Base-by-base conservation (phyloP, 2,888 invertebrate genomes). In the Pyralis farinalis region DNA sequence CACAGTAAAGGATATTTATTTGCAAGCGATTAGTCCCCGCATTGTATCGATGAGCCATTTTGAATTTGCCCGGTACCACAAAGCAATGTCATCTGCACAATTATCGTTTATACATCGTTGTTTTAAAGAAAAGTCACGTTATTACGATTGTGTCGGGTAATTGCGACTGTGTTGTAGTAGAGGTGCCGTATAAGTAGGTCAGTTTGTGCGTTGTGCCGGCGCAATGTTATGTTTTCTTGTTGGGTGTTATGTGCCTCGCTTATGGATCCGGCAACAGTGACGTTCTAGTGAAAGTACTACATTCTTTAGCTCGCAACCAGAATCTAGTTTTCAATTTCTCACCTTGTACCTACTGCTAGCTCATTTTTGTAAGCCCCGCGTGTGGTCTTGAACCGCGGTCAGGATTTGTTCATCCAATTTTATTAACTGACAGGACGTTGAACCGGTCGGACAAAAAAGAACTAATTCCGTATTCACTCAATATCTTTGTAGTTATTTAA, bases 201-300 rank as follows among this genome's bases (percentile, higher is more conserved):
- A 55, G 44, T 42, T 46, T 43, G 45, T 43, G 47, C 37, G 47
- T 16, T 16, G 16, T 16, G 16, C 44, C 42, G 49, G 41, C 50
- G 49, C 49, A 47, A 47, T 52, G 47, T 51, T 52, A 55, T 54
- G 54, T 51, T 53, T 49, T 53, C 38, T 44, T 53, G 50, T 51
- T 49, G 43, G 44, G 43, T 53, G 43, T 56, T 59, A 65, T 58
- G 53, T 53, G 45, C 41, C 34, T 43, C 46, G 49, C 51, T 57
- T 56, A 48, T 53, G 46, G 47, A 55, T 52, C 29, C 31, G 40
- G 44, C 51, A 37, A 32, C 39, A 45, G 41, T 52, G 52, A 55
- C 62, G 41, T 49, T 49, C 40, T 34, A 63, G 71, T 67, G 71
- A 71, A 71, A 71, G 71, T 71, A n/a, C n/a, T n/a, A 57, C 58